phyloP scores from a whole-genome alignment of 2,113 vertebrate genomes.

The Cygnus buccinator region DNA sequence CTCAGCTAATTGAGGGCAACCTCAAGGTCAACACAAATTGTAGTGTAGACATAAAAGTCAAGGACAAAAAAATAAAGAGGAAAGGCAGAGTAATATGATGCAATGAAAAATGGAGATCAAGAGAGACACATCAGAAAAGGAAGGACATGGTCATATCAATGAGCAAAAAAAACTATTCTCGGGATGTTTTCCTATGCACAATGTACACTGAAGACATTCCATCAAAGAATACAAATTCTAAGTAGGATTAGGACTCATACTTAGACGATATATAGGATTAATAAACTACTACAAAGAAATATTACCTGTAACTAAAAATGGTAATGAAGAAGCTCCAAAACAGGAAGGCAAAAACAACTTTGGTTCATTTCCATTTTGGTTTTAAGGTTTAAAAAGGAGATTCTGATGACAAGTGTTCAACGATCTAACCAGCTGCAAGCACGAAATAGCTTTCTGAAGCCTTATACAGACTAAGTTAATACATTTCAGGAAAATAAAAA shows the following conservation, averaged over 20 bases:
- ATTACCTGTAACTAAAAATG: neutral
- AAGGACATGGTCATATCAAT: neutral
- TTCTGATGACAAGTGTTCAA: neutral
- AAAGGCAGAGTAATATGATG: slow-evolving; percentile 16
- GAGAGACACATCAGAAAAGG: neutral
- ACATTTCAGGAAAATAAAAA: neutral
- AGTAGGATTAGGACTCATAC: neutral
- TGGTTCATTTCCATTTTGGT: neutral
- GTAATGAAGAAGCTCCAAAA: neutral
- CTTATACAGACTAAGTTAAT: neutral
- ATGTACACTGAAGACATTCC: neutral
- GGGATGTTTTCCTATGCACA: neutral
- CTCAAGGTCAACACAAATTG: slow-evolving; percentile 43
- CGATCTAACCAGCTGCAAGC: neutral
- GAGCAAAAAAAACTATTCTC: neutral
- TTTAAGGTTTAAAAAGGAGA: neutral
- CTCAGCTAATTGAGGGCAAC: slow-evolving; percentile 57
- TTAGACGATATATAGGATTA: neutral
- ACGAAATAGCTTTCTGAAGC: neutral
- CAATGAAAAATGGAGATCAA: slow-evolving; percentile 10
- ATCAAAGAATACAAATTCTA: neutral
- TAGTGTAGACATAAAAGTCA: slow-evolving; percentile 22
- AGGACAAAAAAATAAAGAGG: slow-evolving; percentile 45
- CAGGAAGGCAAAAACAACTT: neutral
- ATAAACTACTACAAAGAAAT: neutral